Conservation (phyloP, 2,888 invertebrate genomes). For the Ophion ellenae region DNA sequence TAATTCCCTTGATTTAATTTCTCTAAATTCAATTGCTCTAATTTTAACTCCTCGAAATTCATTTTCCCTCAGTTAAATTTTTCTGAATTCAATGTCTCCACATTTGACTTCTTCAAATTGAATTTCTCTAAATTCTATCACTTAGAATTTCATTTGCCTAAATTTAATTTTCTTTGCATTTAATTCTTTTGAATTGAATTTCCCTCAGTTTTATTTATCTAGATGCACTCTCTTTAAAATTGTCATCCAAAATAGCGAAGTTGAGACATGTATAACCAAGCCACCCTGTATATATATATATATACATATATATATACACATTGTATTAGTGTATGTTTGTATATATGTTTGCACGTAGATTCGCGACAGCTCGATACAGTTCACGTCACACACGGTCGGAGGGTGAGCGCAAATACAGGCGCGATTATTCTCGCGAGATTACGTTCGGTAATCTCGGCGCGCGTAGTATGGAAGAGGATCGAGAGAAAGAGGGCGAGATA, state of each 20-base stretch:
- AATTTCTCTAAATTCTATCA: neutral
- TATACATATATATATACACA: neutral
- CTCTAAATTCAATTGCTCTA: too few species aligned
- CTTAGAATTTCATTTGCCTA: neutral
- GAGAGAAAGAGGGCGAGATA: slow-evolving; percentile 19
- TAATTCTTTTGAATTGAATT: too few species aligned
- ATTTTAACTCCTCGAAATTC: too few species aligned
- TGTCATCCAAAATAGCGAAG: too few species aligned
- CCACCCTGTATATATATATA: neutral
- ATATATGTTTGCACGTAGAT: neutral
- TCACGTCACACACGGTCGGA: slow-evolving; percentile 28
- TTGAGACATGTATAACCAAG: neutral
- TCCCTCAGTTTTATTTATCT: too few species aligned
- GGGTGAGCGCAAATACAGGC: slow-evolving; percentile 39
- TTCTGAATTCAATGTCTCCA: neutral
- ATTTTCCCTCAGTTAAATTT: too few species aligned
- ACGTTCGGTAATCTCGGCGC: slow-evolving; percentile 50
- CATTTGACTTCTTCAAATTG: neutral
- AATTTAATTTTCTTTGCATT: too few species aligned
- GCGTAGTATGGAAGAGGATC: slow-evolving; percentile 3
- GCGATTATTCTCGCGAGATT: slow-evolving; percentile 62
- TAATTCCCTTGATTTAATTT: too few species aligned
- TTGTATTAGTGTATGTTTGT: too few species aligned
- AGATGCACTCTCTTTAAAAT: too few species aligned
- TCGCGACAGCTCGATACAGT: slow-evolving; percentile 33